Evolutionary conservation across 2,113 vertebrate genomes (phyloP).

Genomic region (Paratilapia polleni): DNA sequence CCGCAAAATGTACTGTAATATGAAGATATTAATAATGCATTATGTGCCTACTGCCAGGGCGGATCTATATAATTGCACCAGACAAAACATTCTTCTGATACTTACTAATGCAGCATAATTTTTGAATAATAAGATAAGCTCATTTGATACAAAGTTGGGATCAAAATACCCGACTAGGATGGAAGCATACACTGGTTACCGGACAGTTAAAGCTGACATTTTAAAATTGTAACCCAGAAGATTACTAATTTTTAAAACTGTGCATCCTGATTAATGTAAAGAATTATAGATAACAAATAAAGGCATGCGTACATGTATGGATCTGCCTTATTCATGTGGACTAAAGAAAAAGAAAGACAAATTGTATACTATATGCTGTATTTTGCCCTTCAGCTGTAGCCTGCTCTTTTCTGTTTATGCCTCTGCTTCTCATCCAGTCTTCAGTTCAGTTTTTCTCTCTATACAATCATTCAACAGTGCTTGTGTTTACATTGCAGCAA

Average conservation of each 20-base stretch:
- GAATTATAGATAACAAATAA: background rate
- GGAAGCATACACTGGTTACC: background rate
- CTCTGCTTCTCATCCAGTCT: conserved; percentile 20
- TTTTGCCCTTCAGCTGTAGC: conserved; percentile 46
- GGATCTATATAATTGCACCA: conserved; percentile 65
- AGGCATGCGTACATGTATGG: background rate
- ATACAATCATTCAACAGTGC: conserved; percentile 34
- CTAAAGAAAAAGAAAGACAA: conserved; percentile 4
- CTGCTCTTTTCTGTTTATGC: background rate
- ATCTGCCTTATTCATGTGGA: background rate
- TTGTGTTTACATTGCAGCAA: conserved; percentile 34
- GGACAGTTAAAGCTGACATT: background rate
- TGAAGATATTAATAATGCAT: conserved; percentile 70
- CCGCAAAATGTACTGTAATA: conserved; percentile 53
- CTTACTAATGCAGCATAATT: conserved; percentile 50
- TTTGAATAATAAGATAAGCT: conserved; percentile 46
- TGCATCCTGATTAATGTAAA: conserved; percentile 8
- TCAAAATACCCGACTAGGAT: conserved; percentile 13
- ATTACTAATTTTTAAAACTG: background rate
- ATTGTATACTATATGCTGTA: background rate
- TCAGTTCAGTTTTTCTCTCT: conserved; percentile 20
- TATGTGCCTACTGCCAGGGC: conserved; percentile 33
- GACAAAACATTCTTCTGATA: conserved; percentile 67
- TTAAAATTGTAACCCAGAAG: background rate
- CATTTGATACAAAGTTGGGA: conserved; percentile 4